Conservation (phyloP, 2,888 invertebrate species). For the Oxytorus armatus region DNA sequence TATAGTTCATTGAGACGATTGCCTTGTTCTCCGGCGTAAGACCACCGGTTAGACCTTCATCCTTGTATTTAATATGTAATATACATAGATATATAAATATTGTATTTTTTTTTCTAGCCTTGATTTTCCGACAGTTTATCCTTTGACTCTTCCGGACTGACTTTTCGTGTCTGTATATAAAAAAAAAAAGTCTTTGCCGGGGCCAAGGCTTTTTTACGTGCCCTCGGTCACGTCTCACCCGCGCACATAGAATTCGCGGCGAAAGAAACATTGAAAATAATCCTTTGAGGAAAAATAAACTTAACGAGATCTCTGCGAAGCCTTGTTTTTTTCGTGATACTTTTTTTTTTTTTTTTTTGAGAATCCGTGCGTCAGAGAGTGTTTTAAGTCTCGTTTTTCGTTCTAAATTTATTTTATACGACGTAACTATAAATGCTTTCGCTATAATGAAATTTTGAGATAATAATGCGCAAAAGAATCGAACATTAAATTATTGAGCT, state of each 20-base stretch:
- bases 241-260: conserved; percentile 12
- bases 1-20: conserved; percentile 80
- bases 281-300: not conserved
- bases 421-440: too few relatives aligned
- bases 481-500: too few relatives aligned
- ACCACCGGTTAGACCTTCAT: conserved; percentile 36
- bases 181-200: not conserved
- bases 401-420: too few relatives aligned
- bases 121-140: not conserved
- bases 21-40: conserved; percentile 26
- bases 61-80: conserved; percentile 12
- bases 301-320: not conserved
- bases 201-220: conserved; percentile 30
- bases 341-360: too few relatives aligned
- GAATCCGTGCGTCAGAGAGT: too few relatives aligned
- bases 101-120: conserved; percentile 36
- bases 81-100: conserved; percentile 1
- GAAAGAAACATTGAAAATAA: not conserved
- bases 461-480: too few relatives aligned
- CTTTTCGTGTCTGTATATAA: not conserved
- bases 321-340: too few relatives aligned
- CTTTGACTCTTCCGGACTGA: conserved; percentile 5
- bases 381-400: too few relatives aligned
- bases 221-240: conserved; percentile 18
- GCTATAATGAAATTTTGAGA: too few relatives aligned